A percentile compares a stretch with the other conserved stretches of the same genome.
Evolutionary conservation across 1,140 invertebrate genomes (phyloP).

Genomic region (Andrena cerasifolii): DNA sequence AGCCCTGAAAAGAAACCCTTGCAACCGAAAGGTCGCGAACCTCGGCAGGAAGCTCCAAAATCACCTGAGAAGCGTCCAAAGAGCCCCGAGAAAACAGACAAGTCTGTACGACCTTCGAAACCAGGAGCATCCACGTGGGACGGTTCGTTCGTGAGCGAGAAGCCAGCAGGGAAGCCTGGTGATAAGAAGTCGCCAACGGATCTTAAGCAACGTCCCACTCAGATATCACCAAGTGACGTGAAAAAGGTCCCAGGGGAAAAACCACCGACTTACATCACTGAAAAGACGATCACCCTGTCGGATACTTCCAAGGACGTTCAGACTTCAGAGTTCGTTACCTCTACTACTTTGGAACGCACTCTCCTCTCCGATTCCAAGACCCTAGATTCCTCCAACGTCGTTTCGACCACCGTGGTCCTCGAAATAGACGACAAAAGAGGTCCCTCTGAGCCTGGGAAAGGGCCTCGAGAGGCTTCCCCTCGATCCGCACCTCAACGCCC

Average conservation of each 20-base stretch:
- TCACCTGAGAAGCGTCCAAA: conserved; percentile 15
- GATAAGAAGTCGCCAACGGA: conserved; percentile 10
- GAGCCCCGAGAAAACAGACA: conserved; percentile 36
- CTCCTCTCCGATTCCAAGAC: conserved; percentile 8
- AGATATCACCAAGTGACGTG: not conserved
- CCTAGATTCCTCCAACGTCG: conserved; percentile 14
- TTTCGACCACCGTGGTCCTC: conserved; percentile 8
- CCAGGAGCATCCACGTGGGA: conserved; percentile 64
- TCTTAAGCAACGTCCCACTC: not conserved
- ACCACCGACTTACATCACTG: conserved; percentile 5
- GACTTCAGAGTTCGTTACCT: conserved; percentile 29
- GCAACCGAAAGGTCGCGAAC: not conserved
- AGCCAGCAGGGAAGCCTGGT: conserved; percentile 10
- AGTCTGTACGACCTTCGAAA: conserved; percentile 47
- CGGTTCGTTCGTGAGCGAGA: conserved; percentile 64
- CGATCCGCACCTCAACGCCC: not conserved
- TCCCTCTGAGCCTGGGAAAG: not conserved
- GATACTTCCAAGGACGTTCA: conserved; percentile 33
- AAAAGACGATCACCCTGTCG: conserved; percentile 21
- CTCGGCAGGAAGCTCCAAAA: not conserved
- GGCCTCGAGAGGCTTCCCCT: not conserved
- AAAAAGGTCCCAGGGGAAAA: not conserved
- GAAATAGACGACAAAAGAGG: not conserved
- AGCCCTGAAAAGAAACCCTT: conserved; percentile 25
- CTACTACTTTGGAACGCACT: conserved; percentile 27